Percentiles rank a stretch among this genome's conserved stretches.
Evolutionary conservation across 2,113 vertebrate species (phyloP).

Genomic region (Oryzias javanicus): DNA sequence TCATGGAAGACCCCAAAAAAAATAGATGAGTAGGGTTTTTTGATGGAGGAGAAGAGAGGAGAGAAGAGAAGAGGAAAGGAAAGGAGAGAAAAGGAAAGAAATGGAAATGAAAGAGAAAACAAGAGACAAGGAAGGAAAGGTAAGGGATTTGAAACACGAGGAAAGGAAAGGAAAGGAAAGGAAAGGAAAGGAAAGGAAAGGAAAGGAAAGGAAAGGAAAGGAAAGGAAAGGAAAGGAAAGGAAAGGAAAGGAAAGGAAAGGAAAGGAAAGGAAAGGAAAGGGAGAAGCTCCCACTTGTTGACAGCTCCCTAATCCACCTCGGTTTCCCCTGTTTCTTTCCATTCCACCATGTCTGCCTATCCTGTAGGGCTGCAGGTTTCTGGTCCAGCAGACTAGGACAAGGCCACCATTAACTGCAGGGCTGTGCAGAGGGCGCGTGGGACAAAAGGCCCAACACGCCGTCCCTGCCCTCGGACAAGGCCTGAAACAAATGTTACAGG

Average conservation of each 20-base stretch:
- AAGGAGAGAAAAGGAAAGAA: not conserved
- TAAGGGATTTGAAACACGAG: too few relatives aligned
- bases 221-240: constrained; percentile 35
- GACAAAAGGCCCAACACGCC: constrained; percentile 90
- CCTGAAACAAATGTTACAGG: constrained; percentile 95
- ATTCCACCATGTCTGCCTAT: constrained; percentile 49
- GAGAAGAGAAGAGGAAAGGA: not conserved
- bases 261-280: constrained; percentile 50
- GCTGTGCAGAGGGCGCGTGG: constrained; percentile 84
- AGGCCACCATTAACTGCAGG: constrained; percentile 96
- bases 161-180: fast-evolving
- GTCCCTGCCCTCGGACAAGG: constrained; percentile 94
- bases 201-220: constrained; percentile 62
- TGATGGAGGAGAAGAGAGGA: constrained; percentile 22
- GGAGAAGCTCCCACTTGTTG: constrained; percentile 5
- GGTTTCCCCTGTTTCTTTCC: constrained; percentile 35
- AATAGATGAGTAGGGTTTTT: constrained; percentile 6
- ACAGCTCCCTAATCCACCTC: constrained; percentile 2
- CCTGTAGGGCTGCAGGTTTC: constrained; percentile 82
- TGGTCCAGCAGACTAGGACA: constrained; percentile 89
- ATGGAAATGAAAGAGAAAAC: fast-evolving
- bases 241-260: constrained; percentile 57
- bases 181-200: constrained; percentile 29
- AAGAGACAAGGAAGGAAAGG: not conserved
- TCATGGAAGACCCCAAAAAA: constrained; percentile 13